Evolutionary conservation across 2,888 invertebrate genomes (phyloP), one percentile per base, ranked within the genome.

Genomic region (Amitus sp.): DNA sequence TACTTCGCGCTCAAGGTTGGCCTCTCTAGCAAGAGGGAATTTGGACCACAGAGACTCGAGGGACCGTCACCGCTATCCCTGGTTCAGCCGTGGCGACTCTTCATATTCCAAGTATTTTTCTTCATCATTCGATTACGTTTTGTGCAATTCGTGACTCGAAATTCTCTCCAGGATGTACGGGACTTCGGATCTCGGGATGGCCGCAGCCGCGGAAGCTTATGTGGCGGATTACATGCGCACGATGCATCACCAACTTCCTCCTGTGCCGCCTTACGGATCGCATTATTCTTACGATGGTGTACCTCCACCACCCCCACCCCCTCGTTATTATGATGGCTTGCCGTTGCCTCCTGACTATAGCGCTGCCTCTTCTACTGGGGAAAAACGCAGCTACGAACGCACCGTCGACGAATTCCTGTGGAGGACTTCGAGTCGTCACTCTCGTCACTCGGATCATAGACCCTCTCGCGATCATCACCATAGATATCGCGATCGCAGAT

Each of bases 211-310:
- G n/a, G 93, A 93, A 76, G 93, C 93, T 0, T 93, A 93, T 80
- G 92, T 93, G 20, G 93, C 93, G 10, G 94, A 95, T 77, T 95
- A 94, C 75, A 93, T 95, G 91, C 86, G 93, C 27, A 91, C 91
- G 20, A 92, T 93, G 91, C 92, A 93, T 75, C 92, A 93, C 73
- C 92, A 92, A 75, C 82, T 93, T 73, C 93, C 94, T 45, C 94
- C 95, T 33, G 83, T 95, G 77, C 93, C 94, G 12, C 93, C 94
- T 18, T 95, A 93, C 82, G 92, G 89, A 27, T 90, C 93, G 18
- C 89, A 90, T n/a, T 90, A 66, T 69, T 80, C 79, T 2, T 82
- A 82, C 50, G 82, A 83, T 46, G 43, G 75, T 15, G 49, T 82
- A 27, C 90, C 90, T 10, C 91, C 92, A 12, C 90, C 91, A 2